Evolutionary conservation across 2,888 invertebrate species (phyloP), one percentile per base, ranked within the genome.

Genomic region (Biston betularia): DNA sequence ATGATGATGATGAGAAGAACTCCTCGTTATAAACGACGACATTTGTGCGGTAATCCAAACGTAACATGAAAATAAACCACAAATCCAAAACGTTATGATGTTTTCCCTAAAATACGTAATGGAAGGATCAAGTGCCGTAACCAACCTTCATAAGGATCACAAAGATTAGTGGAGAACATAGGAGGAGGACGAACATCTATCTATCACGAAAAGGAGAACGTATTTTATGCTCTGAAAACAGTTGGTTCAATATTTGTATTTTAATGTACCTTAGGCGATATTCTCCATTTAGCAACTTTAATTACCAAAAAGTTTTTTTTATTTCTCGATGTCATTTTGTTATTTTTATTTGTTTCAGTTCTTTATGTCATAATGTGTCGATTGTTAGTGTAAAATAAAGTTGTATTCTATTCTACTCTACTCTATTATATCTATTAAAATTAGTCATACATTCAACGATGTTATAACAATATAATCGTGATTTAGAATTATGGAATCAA

Each of bases 91-190:
- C 33, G 40, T 10, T 53, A 24, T 24, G 58, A 64, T 45, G 50
- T 58, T 52, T 52, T 50, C 50, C n/a, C 24, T 24, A 38, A 60
- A 54, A 61, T 62, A 46, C 45, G 52, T 64, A 57, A 57, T 64
- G 52, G 38, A 57, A 57, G 57, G 52, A 64, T 57, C 53, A 50
- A 38, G 46, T 58, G n/a, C n/a, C 24, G 45, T 33, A 49, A 56
- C 14, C 33, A 55, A 40, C 33, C 40, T 50, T 10, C 6, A 50
- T 50, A 42, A 44, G 33, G 50, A 50, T 34, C n/a, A 48, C 14
- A 11, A 53, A 52, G 45, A 40, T 54, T 54, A 54, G 24, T 11
- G 6, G 24, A 15, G 12, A 42, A 54, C 15, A 40, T 54, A 54
- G 54, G 54, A 54, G 15, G 12, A 42, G 24, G 40, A 54, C 24